Evolutionary conservation across 2,113 vertebrate genomes (phyloP), one percentile per base, ranked within the genome.

Genomic region (Hydrolagus affinis): DNA sequence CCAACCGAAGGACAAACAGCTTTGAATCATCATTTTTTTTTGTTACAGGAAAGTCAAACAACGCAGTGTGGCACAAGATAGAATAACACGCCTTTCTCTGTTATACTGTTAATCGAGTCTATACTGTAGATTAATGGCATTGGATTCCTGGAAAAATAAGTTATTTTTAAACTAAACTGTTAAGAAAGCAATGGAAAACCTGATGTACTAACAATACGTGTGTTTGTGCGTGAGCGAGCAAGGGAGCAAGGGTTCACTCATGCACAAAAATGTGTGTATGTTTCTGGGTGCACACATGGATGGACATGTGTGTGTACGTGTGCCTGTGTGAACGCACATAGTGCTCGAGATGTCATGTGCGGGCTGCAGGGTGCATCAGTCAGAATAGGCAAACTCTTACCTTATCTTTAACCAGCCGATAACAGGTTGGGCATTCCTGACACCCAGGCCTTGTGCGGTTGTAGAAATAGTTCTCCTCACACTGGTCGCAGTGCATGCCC

Each of bases 401-500:
- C 95, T 98, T 98, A 86, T 98, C 97, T 85, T 96, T 94, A 68
- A 99, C 97, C 57, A 99, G 88, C 69, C 96, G 91, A 90, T 99
- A 99, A 86, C 98, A 99, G 68, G 96, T 95, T 0, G 98, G 98
- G 71, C 98, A 99, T 88, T 98, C 96, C 88, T 98, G 97, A 89
- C 98, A 99, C 77, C 97, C 96, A 0, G 96, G 97, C 64, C 93
- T 93, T 0, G 97, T 95, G 71, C 96, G 95, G 89, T 99, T 99
- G 90, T 98, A 97, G 94, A 98, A 99, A 87, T 97, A 99, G 87
- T 98, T 99, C 90, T 99, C 98, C 88, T 99, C 97, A 4, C 98
- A 99, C 88, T 98, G 97, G 90, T 99, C 95, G 0, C 97, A 99
- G 69, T 96, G 96, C 71, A 64, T 90, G 0, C 98, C 98, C n/a